These are phyloP conservation scores for Cotesia vestalis DNA, from an alignment of 1,140 invertebrate genomes.

Conservation along the genomic window DNA sequence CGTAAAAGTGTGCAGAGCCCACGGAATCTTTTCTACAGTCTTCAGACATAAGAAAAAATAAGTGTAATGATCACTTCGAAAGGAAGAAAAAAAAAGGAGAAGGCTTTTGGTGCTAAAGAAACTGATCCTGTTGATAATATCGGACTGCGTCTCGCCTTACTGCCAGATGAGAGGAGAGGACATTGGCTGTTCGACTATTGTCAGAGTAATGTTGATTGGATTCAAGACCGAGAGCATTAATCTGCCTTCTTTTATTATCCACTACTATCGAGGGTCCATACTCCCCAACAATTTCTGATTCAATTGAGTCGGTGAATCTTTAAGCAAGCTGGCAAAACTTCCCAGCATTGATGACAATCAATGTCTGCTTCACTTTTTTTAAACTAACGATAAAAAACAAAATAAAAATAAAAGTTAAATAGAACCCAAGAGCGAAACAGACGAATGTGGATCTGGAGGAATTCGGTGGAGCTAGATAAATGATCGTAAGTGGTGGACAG, in stretches of 20 bases:
- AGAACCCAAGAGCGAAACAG: neutral
- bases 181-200: constrained; percentile 64
- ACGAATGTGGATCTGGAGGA: constrained; percentile 2
- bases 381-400: constrained; percentile 2
- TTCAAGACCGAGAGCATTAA: constrained; percentile 65
- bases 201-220: constrained; percentile 66
- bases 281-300: constrained; percentile 27
- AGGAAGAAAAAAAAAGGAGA: constrained; percentile 22
- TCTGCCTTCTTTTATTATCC: constrained; percentile 65
- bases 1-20: too few species aligned
- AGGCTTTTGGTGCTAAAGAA: neutral
- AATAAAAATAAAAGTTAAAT: constrained; percentile 5
- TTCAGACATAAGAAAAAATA: constrained; percentile 16
- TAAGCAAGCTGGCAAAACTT: neutral
- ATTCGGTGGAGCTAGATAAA: constrained; percentile 58
- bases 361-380: too few species aligned
- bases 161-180: constrained; percentile 41
- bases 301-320: constrained; percentile 26
- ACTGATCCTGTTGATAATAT: constrained; percentile 63
- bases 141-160: constrained; percentile 48
- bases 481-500: constrained; percentile 61
- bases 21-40: too few species aligned
- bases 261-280: neutral
- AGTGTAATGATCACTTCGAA: constrained; percentile 36
- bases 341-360: too few species aligned